phyloP scores from a whole-genome alignment of 2,888 invertebrate species.

The Chironomus tentans region DNA sequence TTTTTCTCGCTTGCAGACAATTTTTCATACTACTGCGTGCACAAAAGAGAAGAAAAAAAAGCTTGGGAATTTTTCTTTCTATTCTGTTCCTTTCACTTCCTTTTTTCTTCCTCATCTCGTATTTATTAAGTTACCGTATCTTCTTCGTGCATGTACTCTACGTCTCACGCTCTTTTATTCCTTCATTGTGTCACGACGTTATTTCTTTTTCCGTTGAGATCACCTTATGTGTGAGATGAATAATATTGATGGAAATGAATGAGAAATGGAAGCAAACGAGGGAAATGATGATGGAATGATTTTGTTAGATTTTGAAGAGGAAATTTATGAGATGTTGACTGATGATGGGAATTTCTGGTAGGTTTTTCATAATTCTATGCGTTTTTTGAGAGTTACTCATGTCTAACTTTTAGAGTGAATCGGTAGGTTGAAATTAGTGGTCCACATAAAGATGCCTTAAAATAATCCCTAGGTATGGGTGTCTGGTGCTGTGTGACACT shows the following conservation, averaged over 20 bases:
- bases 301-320: too few relatives aligned
- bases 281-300: too few relatives aligned
- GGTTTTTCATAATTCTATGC: too few relatives aligned
- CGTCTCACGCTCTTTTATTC: neutral
- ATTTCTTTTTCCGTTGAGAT: conserved; percentile 4
- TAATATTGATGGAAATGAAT: conserved; percentile 3
- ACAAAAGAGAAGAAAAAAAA: neutral
- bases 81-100: neutral
- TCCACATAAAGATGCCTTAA: too few relatives aligned
- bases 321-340: too few relatives aligned
- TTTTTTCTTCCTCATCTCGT: neutral
- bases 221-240: conserved; percentile 7
- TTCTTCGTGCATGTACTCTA: neutral
- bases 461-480: too few relatives aligned
- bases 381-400: too few relatives aligned
- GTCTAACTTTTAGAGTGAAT: too few relatives aligned
- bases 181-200: neutral
- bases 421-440: too few relatives aligned
- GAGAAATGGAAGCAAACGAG: neutral
- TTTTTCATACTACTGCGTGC: neutral
- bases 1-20: neutral
- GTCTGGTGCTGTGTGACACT: too few relatives aligned
- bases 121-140: too few relatives aligned
- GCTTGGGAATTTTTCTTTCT: neutral
- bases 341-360: too few relatives aligned